Evolutionary conservation across 2,113 vertebrate genomes (phyloP), one percentile per base, ranked within the genome.

Genomic region (Corapipo altera): DNA sequence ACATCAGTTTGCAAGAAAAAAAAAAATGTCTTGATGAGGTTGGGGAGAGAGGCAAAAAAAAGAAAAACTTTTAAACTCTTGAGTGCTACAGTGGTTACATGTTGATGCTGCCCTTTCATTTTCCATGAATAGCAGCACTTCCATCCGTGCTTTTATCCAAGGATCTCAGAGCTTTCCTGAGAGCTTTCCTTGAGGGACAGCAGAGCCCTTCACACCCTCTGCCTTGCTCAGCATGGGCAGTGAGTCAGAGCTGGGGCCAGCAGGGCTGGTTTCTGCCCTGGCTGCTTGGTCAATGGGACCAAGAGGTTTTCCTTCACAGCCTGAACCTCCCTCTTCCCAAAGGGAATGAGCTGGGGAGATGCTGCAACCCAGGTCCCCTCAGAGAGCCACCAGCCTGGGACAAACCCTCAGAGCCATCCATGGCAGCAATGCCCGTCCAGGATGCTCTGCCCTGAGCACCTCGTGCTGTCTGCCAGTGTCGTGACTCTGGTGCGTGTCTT

Each of bases 361-460:
- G 21, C 48, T 67, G 66, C 77, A 77, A 49, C 41, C 72, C 58
- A 20, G 16, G 11, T 39, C 18, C 41, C 46, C 43, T 85, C 0
- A 8, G 32, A 44, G 41, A 73, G 41, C n/a, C 71, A 15, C 61
- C 19, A 12, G 28, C 26, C 22, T 24, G 28, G 52, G 21, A 12
- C 1, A 6, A 71, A 1, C 43, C 64, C 46, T 41, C 0, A 0
- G 54, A 85, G 22, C 41, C 23, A 1, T n/a, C 28, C 12, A 0
- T 1, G 15, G 49, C 73, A 41, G 85, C 0, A 0, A 4, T 21
- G 6, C 74, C 78, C 7, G 0, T 7, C 28, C 2, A 4, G 69
- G 19, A 2, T 11, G n/a, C 86, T 65, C 41, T 27, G 11, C 21
- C 48, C 39, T 4, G 54, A 44, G 22, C n/a, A 7, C 35, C 41